Percentiles rank a stretch among this genome's conserved stretches.
phyloP scores from a whole-genome alignment of 1,140 invertebrate genomes.

The Dinoponera quadriceps region DNA sequence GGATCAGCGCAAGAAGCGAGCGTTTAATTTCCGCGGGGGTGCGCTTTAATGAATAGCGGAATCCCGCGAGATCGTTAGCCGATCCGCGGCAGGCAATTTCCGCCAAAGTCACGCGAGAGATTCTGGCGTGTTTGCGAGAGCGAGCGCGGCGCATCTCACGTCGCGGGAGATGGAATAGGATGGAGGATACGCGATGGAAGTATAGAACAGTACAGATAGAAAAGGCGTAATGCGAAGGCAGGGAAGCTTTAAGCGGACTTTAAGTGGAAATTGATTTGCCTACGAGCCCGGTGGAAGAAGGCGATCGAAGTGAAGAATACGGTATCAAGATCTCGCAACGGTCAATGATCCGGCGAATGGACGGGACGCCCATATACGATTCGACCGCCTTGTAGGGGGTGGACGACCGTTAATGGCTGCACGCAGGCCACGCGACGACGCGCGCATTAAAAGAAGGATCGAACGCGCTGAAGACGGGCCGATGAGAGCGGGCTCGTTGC shows the following conservation, averaged over 20 bases:
- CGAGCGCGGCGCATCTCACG: neutral
- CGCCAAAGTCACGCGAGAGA: slow-evolving; percentile 47
- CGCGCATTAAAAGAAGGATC: slow-evolving; percentile 16
- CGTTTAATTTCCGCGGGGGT: slow-evolving; percentile 25
- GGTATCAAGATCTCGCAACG: slow-evolving; percentile 71
- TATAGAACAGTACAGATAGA: too few relatives aligned
- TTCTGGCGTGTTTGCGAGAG: slow-evolving; percentile 1
- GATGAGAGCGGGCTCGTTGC: neutral
- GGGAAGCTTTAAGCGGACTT: slow-evolving; percentile 44
- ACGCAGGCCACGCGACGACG: slow-evolving; percentile 44
- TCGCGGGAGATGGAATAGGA: too few relatives aligned
- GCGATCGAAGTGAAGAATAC: slow-evolving; percentile 64
- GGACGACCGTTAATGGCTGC: slow-evolving; percentile 73
- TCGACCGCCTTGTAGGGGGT: slow-evolving; percentile 77
- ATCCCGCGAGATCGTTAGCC: slow-evolving; percentile 23
- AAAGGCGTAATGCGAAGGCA: neutral
- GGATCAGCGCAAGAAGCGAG: slow-evolving; percentile 8
- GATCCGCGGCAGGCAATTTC: slow-evolving; percentile 44
- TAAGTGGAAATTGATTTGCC: slow-evolving; percentile 78
- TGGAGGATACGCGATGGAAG: too few relatives aligned
- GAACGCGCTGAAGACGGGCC: neutral
- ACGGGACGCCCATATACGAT: slow-evolving; percentile 68
- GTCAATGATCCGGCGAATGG: slow-evolving; percentile 77
- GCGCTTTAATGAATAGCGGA: slow-evolving; percentile 17
- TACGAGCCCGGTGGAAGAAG: slow-evolving; percentile 64